These are phyloP conservation scores for Betta splendens DNA, from an alignment of 2,797 vertebrate genomes.

Conservation along the genomic window DNA sequence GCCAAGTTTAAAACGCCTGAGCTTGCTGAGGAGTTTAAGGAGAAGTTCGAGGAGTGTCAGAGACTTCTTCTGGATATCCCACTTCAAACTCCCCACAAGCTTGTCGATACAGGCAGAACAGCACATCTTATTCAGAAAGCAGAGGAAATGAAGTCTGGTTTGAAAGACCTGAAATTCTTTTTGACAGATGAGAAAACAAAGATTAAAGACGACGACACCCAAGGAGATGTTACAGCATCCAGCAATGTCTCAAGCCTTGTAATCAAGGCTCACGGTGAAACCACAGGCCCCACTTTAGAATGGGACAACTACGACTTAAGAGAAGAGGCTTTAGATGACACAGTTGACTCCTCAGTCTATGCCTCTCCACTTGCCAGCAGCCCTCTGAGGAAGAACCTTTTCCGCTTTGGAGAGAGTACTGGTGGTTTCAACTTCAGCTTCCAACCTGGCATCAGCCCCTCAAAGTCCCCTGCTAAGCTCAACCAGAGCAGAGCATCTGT, in stretches of 20 bases:
- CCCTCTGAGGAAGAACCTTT: conserved; percentile 90
- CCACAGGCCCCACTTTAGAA: conserved; percentile 86
- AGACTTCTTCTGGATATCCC: conserved; percentile 93
- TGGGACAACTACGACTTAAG: conserved; percentile 95
- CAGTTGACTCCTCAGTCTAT: conserved; percentile 86
- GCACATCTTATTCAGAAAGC: conserved; percentile 96
- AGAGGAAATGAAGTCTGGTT: conserved; percentile 96
- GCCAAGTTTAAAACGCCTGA: conserved; percentile 96
- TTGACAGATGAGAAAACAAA: conserved; percentile 92
- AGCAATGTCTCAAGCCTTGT: conserved; percentile 70
- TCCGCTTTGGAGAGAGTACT: conserved; percentile 94
- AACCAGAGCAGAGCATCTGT: conserved; percentile 91
- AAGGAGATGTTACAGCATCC: conserved; percentile 49
- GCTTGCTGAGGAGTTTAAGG: conserved; percentile 93
- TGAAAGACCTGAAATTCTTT: conserved; percentile 95
- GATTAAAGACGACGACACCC: conserved; percentile 82
- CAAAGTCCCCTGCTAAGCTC: conserved; percentile 92
- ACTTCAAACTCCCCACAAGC: conserved; percentile 96
- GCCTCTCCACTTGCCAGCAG: conserved; percentile 88
- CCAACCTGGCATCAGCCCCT: conserved; percentile 93
- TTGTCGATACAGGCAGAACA: conserved; percentile 92
- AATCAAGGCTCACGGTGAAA: conserved; percentile 84
- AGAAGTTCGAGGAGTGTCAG: conserved; percentile 96
- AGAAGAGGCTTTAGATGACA: conserved; percentile 87
- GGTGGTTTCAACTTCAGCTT: conserved; percentile 95